Percentiles rank a stretch among this genome's conserved stretches.
Evolutionary conservation across 1,140 invertebrate species (phyloP).

Genomic region (Neodiprion fabricii): DNA sequence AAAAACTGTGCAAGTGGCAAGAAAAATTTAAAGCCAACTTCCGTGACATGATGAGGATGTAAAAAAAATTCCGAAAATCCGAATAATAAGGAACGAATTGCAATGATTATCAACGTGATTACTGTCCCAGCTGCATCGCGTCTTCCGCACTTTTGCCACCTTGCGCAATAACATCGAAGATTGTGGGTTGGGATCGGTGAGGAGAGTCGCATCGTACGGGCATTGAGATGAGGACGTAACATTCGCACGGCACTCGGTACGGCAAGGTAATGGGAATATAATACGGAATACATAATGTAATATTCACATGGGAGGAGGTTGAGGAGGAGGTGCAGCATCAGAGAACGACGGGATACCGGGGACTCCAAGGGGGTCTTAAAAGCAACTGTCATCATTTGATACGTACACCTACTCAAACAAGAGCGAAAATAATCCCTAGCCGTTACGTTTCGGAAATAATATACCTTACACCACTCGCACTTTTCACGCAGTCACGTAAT

Average conservation of each 20-base stretch:
- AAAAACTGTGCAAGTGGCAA: too few relatives aligned
- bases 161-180: too few relatives aligned
- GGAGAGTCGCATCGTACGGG: not conserved
- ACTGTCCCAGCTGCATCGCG: too few relatives aligned
- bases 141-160: too few relatives aligned
- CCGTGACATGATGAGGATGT: too few relatives aligned
- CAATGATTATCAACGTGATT: too few relatives aligned
- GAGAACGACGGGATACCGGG: too few relatives aligned
- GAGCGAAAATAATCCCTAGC: not conserved
- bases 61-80: too few relatives aligned
- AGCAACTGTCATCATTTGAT: slow-evolving; percentile 34
- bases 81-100: too few relatives aligned
- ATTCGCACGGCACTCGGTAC: not conserved
- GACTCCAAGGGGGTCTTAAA: slow-evolving; percentile 22
- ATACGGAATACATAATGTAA: slow-evolving; percentile 39
- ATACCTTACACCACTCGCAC: too few relatives aligned
- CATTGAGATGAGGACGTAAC: not conserved
- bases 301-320: slow-evolving; percentile 26
- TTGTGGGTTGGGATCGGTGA: not conserved
- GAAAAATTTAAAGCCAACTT: too few relatives aligned
- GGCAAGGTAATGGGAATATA: slow-evolving; percentile 23
- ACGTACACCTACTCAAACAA: not conserved
- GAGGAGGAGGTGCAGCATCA: not conserved
- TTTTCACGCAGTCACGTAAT: too few relatives aligned
- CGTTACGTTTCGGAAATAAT: not conserved